A percentile compares a stretch with the other conserved stretches of the same genome.
Evolutionary conservation across 1,140 invertebrate species (phyloP).

Genomic region (Drosophila kurseongensis): DNA sequence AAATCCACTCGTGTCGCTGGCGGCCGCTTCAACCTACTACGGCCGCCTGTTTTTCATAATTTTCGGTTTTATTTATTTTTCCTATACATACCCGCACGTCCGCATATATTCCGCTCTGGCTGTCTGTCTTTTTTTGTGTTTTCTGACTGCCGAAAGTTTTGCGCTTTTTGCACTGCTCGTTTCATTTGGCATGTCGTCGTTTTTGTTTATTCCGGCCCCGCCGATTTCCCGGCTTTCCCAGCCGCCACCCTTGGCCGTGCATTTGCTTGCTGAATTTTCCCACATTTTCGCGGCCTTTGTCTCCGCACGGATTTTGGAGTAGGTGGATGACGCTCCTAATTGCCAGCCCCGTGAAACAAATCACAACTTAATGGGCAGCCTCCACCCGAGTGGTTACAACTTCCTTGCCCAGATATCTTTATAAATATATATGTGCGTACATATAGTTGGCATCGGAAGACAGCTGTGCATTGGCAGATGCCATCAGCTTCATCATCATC

Average conservation of each 20-base stretch:
- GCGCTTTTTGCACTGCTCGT: conserved; percentile 35
- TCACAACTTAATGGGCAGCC: conserved; percentile 68
- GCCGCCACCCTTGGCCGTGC: conserved; percentile 26
- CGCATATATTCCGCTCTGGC: conserved; percentile 7
- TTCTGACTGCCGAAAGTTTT: conserved; percentile 50
- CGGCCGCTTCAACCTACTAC: conserved; percentile 41
- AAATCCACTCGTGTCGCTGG: conserved; percentile 59
- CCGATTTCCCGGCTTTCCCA: conserved; percentile 15
- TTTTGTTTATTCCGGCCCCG: conserved; percentile 64
- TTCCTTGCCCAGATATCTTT: conserved; percentile 59
- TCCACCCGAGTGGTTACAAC: conserved; percentile 57
- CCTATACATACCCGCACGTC: conserved; percentile 45
- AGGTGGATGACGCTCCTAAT: conserved; percentile 16
- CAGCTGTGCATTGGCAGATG: conserved; percentile 76
- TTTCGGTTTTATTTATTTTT: conserved; percentile 79
- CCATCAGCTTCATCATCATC: conserved; percentile 50
- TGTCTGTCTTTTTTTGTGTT: conserved; percentile 23
- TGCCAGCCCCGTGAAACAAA: conserved; percentile 55
- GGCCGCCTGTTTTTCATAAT: conserved; percentile 79
- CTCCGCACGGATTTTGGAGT: conserved; percentile 16
- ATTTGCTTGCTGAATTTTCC: conserved; percentile 14
- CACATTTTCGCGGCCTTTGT: conserved; percentile 57
- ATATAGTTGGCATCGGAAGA: conserved; percentile 66
- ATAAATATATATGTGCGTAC: conserved; percentile 16
- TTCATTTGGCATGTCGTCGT: conserved; percentile 68